Base-by-base conservation (phyloP, 1,140 invertebrate genomes). In the Rhyacophila brunnea region DNA sequence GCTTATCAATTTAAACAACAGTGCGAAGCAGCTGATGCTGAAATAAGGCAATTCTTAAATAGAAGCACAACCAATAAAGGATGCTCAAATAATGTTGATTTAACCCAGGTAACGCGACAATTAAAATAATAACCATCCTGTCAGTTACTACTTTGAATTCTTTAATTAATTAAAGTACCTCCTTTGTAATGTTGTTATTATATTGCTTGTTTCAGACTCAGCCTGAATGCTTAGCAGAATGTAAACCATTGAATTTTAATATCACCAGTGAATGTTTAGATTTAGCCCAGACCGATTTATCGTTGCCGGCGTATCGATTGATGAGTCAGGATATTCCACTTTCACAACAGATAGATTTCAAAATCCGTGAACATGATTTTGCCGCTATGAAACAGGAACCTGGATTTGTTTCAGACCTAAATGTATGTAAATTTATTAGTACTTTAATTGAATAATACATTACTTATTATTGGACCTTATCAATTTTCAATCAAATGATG, bases 1-100 rank as follows among this genome's bases (percentile, higher is more conserved):
- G 73, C 73, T 18, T 77, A 69, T 63, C 69, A 73, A 44, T 77
- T 77, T 55, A 74, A 73, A 55, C 68, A 73, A 55, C 71, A 73
- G 46, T 75, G 72, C 63, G 70, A 76, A 64, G 74, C 71, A 60
- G 69, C 72, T 17, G 75, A 77, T 59, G 58, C 64, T n/a, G 59
- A 62, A 14, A 55, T 65, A 23, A 32, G 63, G 14, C 59, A 65
- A 32, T 47, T 55, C 9, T 15, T 65, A n/a, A 64, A 56, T 32
- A 59, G 62, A 36, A 57, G 19, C 23, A 28, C 40, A 40, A 15
- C 36, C 28, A 46, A 58, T n/a, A 64, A 64, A 56, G 38, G 9
- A 20, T 38, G 45, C 19, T 19, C 56, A 13, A 60, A 32, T 32
- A 54, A 47, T 36, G 51, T 60, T 49, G 62, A 64, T 56, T 44